Evolutionary conservation across 2,797 vertebrate species (phyloP).

Genomic region (Cuniculus paca): DNA sequence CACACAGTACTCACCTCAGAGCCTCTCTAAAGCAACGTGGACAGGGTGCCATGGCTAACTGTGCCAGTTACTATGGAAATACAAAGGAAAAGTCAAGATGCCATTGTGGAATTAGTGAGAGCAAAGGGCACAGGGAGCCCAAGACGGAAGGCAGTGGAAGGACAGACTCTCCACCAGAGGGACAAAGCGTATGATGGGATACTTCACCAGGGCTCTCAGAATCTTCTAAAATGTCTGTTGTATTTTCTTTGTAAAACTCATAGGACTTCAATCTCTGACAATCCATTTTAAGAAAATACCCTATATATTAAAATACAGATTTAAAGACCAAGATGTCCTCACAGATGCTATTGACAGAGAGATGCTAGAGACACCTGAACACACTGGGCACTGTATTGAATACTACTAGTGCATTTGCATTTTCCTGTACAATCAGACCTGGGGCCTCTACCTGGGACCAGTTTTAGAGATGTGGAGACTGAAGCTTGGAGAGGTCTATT

Average conservation of each 20-base stretch:
- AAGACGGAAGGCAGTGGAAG: neutral
- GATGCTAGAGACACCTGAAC: neutral
- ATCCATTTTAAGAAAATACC: neutral
- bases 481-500: neutral
- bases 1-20: neutral
- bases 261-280: neutral
- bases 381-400: neutral
- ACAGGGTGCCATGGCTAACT: neutral
- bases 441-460: neutral
- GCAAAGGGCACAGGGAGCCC: neutral
- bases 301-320: neutral
- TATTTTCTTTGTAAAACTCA: conserved; percentile 31
- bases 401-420: neutral
- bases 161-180: neutral
- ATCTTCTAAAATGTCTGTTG: neutral
- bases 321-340: neutral
- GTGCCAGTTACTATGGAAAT: neutral
- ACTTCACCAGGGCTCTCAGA: neutral
- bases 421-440: neutral
- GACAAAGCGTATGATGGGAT: neutral
- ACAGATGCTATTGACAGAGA: neutral
- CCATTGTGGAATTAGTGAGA: neutral
- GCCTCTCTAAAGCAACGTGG: neutral
- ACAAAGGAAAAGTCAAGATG: neutral
- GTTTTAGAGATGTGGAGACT: neutral